Evolutionary conservation across 1,140 invertebrate genomes (phyloP).

Genomic region (Diabrotica virgifera): DNA sequence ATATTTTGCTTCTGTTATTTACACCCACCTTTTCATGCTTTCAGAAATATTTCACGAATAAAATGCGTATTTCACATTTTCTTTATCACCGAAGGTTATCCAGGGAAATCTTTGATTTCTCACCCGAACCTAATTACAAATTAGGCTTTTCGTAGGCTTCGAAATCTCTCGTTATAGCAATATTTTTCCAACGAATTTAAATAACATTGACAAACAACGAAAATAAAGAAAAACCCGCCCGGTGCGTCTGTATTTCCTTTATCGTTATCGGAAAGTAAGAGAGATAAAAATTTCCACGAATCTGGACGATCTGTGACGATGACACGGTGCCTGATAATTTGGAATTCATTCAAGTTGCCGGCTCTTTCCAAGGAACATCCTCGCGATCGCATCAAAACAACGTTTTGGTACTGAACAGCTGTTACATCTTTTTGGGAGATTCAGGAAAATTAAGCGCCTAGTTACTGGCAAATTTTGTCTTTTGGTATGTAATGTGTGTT

Average conservation of each 20-base stretch:
- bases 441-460: neutral
- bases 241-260: neutral
- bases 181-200: no score
- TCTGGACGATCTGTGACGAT: slow-evolving; percentile 15
- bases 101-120: no score
- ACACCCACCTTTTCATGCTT: no score
- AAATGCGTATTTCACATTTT: no score
- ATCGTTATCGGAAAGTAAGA: slow-evolving; percentile 3
- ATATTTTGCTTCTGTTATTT: no score
- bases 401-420: slow-evolving; percentile 9
- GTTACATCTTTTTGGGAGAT: slow-evolving; percentile 11
- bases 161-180: no score
- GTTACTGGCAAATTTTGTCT: neutral
- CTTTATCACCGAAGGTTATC: no score
- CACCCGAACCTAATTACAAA: no score
- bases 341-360: slow-evolving; percentile 17
- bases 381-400: neutral
- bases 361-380: neutral
- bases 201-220: neutral
- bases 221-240: neutral
- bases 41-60: no score
- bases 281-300: slow-evolving; percentile 10
- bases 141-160: no score
- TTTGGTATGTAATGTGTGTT: neutral
- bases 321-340: slow-evolving; percentile 15